Percentiles rank a stretch among this genome's conserved stretches.
These are phyloP conservation scores for Venustaconcha ellipsiformis DNA, from an alignment of 1,140 invertebrate genomes.

Conservation along the genomic window DNA sequence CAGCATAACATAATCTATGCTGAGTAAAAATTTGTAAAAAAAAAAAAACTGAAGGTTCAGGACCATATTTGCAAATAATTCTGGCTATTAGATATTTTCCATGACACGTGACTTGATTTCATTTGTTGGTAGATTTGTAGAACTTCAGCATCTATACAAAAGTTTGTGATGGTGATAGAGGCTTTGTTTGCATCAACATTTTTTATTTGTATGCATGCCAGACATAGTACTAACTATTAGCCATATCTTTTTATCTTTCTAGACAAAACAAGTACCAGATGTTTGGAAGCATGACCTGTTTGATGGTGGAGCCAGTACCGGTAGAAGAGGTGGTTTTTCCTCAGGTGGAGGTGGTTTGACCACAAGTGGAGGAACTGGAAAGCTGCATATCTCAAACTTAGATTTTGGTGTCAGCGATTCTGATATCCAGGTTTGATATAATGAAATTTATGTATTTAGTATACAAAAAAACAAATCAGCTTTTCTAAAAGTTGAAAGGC, in stretches of 20 bases:
- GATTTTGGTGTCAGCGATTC: slow-evolving; percentile 97
- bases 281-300: slow-evolving; percentile 97
- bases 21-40: too few species aligned
- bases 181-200: too few species aligned
- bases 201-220: neutral
- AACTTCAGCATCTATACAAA: too few species aligned
- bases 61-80: too few species aligned
- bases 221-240: neutral
- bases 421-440: slow-evolving; percentile 82
- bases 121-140: too few species aligned
- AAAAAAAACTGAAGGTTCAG: too few species aligned
- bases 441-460: neutral
- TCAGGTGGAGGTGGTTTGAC: slow-evolving; percentile 50
- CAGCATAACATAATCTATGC: too few species aligned
- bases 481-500: too few species aligned
- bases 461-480: too few species aligned
- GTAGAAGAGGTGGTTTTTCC: slow-evolving; percentile 26
- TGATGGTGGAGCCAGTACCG: slow-evolving; percentile 71
- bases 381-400: slow-evolving; percentile 94
- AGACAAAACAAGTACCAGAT: slow-evolving; percentile 73
- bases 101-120: too few species aligned
- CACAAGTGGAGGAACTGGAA: slow-evolving; percentile 76
- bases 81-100: too few species aligned
- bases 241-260: slow-evolving; percentile 42
- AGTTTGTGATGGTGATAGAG: too few species aligned